Base-by-base conservation (phyloP, 2,888 invertebrate genomes). In the Luperina testacea region DNA sequence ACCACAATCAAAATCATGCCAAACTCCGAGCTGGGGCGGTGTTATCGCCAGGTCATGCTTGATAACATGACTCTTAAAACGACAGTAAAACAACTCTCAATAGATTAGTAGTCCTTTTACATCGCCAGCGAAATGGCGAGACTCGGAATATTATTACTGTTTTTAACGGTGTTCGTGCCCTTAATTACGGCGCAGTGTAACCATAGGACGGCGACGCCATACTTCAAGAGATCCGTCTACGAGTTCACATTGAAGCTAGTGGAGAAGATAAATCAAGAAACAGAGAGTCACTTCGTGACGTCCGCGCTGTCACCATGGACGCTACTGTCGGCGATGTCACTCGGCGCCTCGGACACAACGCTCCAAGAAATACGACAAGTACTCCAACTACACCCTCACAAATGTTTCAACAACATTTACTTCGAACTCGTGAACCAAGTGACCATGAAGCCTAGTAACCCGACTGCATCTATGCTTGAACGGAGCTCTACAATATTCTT, bases 301-400 rank as follows among this genome's bases (percentile, higher is more conserved):
- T 96, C 96, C 0, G 93, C 95, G 0, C 82, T 96, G 0, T 96
- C 96, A 0, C 91, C 94, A 38, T 96, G 96, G 96, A 91, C 93
- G 0, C 85, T 97, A 8, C 85, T 97, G 3, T 88, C 96, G 0
- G 89, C 92, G 0, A 78, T 94, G 0, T 94, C 95, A 0, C 89
- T 95, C 2, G 96, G 95, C 0, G 96, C 96, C 0, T 83, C 90
- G 0, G 94, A 91, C 0, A 85, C 88, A 0, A 95, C 96, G 0
- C 78, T 94, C 1, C 63, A 84, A 0, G 95, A 96, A 87, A 88
- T 96, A 38, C 87, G 89, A 20, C 74, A 87, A 17, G 94, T 95
- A 0, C 88, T 96, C 0, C 88, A 89, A 77, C 88, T 95, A 13
- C 93, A 94, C 73, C 90, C 87, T 0, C 91, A 94, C 6, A 88